These are phyloP conservation scores for Gobius niger DNA, from an alignment of 2,113 vertebrate genomes.

Conservation along the genomic window DNA sequence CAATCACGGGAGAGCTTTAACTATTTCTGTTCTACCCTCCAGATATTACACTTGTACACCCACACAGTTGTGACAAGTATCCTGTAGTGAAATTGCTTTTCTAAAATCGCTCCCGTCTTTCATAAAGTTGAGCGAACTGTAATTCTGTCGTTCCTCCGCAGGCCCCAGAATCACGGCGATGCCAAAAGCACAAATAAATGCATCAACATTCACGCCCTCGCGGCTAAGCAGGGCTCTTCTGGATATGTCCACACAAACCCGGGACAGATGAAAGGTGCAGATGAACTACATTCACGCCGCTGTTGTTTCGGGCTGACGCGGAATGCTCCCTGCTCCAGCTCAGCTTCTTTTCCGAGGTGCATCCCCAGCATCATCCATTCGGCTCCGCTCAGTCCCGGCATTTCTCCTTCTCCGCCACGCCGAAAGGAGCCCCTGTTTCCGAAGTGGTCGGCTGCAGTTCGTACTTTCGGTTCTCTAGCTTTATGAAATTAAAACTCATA, in stretches of 20 bases:
- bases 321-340: conserved; percentile 10
- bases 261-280: neutral
- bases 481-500: conserved; percentile 99
- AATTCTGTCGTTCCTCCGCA: conserved; percentile 18
- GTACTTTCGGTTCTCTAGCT: conserved; percentile 99
- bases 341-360: conserved; percentile 32
- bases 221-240: conserved; percentile 25
- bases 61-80: conserved; percentile 56
- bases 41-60: conserved; percentile 55
- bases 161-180: conserved; percentile 43
- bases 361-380: conserved; percentile 54
- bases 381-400: conserved; percentile 35
- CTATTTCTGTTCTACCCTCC: conserved; percentile 65
- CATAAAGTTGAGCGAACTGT: conserved; percentile 36
- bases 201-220: conserved; percentile 38
- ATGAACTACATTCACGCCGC: conserved; percentile 13
- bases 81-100: conserved; percentile 11
- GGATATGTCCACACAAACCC: conserved; percentile 17
- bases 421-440: conserved; percentile 38
- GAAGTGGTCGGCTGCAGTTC: conserved; percentile 80
- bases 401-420: conserved; percentile 39
- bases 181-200: conserved; percentile 19
- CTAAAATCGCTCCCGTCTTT: neutral
- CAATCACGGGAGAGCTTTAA: conserved; percentile 69
- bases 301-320: conserved; percentile 5